Evolutionary conservation across 2,113 vertebrate genomes (phyloP), one percentile per base, ranked within the genome.

Genomic region (Pteronura brasiliensis): DNA sequence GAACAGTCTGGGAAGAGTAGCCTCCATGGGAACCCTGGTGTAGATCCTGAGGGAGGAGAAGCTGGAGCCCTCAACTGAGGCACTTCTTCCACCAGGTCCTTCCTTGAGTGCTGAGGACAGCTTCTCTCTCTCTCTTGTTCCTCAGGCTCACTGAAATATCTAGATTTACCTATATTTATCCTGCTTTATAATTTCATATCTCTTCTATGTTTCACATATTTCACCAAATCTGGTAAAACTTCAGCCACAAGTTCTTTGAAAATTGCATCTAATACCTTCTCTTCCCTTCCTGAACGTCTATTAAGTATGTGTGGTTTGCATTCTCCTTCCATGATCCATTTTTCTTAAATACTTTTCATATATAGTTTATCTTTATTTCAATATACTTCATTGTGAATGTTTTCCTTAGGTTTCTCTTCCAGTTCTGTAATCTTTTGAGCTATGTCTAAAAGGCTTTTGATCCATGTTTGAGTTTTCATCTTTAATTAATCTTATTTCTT

Each of bases 351-450:
- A 47, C 1, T 34, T 88, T 88, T 71, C 36, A 23, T 85, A n/a
- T 44, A 57, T 52, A 7, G 18, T 10, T 0, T 87, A 6, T 71
- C 7, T 80, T 92, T 57, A 15, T 65, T 76, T 77, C 31, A 39
- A 20, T 52, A 1, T 36, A 61, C 86, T 88, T 96, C 59, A 67
- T 23, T 39, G 25, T 59, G 21, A 92, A 71, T 20, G 7, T 7
- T 55, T 87, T 67, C 11, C 77, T 91, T 84, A 67, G n/a, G 67
- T 88, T 52, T 76, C 18, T 90, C 36, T 85, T 93, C 72, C 55
- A 88, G 71, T 84, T 88, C 25, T 57, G 20, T 86, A 36, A 59
- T 86, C 47, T 65, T 63, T 29, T 81, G 14, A 88, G 10, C 14
- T 31, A 52, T 36, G 13, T 79, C 39, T 83, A 83, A 97, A 87